Conservation (phyloP, 2,888 invertebrate species). For the Onchidella celtica region DNA sequence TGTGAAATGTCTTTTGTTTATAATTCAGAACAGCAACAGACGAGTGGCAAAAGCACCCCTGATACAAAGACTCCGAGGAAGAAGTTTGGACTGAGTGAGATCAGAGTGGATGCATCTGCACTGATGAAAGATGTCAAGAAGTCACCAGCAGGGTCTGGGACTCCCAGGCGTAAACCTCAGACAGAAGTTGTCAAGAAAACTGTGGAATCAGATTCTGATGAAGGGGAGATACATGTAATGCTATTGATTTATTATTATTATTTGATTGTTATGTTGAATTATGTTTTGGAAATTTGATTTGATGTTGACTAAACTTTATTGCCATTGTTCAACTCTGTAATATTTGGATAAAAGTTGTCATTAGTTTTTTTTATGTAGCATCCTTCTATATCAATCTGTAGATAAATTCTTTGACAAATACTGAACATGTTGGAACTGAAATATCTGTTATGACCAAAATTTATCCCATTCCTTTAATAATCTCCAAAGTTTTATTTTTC, state of each 20-base stretch:
- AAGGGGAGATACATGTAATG: conserved; percentile 25
- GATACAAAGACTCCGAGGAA: neutral
- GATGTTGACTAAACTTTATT: neutral
- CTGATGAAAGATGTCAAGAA: conserved; percentile 36
- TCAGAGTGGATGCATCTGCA: conserved; percentile 28
- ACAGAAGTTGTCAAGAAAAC: neutral
- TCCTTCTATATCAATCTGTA: too few relatives aligned
- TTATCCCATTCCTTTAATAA: too few relatives aligned
- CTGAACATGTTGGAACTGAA: too few relatives aligned
- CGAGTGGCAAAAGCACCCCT: neutral
- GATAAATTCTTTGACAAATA: too few relatives aligned
- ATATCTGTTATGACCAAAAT: too few relatives aligned
- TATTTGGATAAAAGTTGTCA: too few relatives aligned
- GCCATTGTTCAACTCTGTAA: too few relatives aligned
- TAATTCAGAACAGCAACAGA: too few relatives aligned
- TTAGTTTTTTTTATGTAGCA: too few relatives aligned
- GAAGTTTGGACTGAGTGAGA: conserved; percentile 39
- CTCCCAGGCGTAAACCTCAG: neutral
- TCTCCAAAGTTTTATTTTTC: too few relatives aligned
- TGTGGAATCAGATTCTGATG: conserved; percentile 8
- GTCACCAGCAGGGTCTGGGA: neutral
- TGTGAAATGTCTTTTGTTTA: too few relatives aligned
- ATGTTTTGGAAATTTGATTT: neutral
- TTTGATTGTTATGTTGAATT: neutral
- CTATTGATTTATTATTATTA: too few relatives aligned